phyloP scores from a whole-genome alignment of 2,113 vertebrate genomes.

The Dolichallabes microphthalmus region DNA sequence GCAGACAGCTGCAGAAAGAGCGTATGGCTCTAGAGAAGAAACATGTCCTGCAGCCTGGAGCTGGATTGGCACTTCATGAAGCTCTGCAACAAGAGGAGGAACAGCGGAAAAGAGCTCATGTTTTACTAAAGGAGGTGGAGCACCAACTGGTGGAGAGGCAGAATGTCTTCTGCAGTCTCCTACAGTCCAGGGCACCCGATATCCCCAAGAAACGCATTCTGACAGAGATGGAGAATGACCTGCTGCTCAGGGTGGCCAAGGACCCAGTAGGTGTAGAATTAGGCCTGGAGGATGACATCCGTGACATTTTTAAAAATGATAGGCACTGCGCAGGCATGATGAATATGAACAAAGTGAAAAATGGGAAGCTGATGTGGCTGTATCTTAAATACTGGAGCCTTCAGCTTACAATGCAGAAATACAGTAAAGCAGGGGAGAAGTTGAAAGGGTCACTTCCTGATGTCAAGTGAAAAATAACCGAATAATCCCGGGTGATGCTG shows the following conservation, averaged over 20 bases:
- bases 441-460: neutral
- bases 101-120: slow-evolving; percentile 76
- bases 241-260: slow-evolving; percentile 79
- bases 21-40: slow-evolving; percentile 78
- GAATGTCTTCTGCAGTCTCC: slow-evolving; percentile 83
- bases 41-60: slow-evolving; percentile 69
- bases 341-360: slow-evolving; percentile 81
- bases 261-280: slow-evolving; percentile 76
- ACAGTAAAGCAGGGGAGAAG: slow-evolving; percentile 77
- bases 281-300: slow-evolving; percentile 79
- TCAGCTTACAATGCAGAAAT: slow-evolving; percentile 79
- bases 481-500: too few relatives aligned
- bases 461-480: neutral
- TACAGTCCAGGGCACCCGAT: slow-evolving; percentile 75
- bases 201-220: too few relatives aligned
- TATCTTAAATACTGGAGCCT: slow-evolving; percentile 93
- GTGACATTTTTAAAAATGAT: slow-evolving; percentile 90
- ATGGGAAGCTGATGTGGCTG: slow-evolving; percentile 94
- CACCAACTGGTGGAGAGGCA: slow-evolving; percentile 83
- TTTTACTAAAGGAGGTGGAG: slow-evolving; percentile 80
- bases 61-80: slow-evolving; percentile 69
- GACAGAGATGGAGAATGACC: slow-evolving; percentile 83
- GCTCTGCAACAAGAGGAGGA: slow-evolving; percentile 76
- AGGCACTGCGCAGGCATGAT: slow-evolving; percentile 81
- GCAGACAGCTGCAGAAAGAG: slow-evolving; percentile 80